Conservation (phyloP, 2,888 invertebrate genomes). For the Drosophila falleni region DNA sequence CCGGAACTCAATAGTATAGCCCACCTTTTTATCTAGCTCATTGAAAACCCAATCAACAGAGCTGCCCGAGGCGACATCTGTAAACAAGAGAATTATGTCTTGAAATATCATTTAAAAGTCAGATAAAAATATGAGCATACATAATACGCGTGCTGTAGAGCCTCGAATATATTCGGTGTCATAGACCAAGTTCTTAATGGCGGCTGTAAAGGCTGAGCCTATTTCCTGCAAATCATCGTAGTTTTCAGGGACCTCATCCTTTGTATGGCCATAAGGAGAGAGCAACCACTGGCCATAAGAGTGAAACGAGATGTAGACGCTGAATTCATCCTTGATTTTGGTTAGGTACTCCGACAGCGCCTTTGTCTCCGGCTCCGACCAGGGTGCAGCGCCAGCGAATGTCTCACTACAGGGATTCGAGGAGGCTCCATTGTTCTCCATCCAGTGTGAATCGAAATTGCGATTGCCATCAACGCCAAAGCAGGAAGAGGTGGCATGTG, state of each 20-base stretch:
- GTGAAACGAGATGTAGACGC: slow-evolving; percentile 88
- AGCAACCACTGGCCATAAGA: slow-evolving; percentile 88
- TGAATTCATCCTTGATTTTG: slow-evolving; percentile 84
- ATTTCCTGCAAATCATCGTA: slow-evolving; percentile 85
- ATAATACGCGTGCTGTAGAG: slow-evolving; percentile 87
- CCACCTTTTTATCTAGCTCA: slow-evolving; percentile 85
- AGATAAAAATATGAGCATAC: slow-evolving; percentile 81
- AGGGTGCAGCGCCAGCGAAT: slow-evolving; percentile 86
- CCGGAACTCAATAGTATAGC: slow-evolving; percentile 88
- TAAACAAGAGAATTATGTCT: slow-evolving; percentile 11
- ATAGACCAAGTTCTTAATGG: slow-evolving; percentile 85
- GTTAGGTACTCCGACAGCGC: slow-evolving; percentile 86
- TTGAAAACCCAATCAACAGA: slow-evolving; percentile 87
- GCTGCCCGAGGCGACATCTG: slow-evolving; percentile 85
- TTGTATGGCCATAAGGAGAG: slow-evolving; percentile 87
- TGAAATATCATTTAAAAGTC: neutral
- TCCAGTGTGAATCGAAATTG: slow-evolving; percentile 84
- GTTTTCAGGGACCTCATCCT: slow-evolving; percentile 85
- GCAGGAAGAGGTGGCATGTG: slow-evolving; percentile 79
- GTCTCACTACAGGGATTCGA: slow-evolving; percentile 84
- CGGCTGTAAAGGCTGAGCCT: slow-evolving; percentile 86
- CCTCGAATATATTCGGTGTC: slow-evolving; percentile 86
- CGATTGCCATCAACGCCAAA: slow-evolving; percentile 84
- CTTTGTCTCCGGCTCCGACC: slow-evolving; percentile 87
- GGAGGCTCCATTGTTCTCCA: slow-evolving; percentile 86